Base-by-base conservation (phyloP, 2,888 invertebrate species). In the Acanthacorydalis orientalis region DNA sequence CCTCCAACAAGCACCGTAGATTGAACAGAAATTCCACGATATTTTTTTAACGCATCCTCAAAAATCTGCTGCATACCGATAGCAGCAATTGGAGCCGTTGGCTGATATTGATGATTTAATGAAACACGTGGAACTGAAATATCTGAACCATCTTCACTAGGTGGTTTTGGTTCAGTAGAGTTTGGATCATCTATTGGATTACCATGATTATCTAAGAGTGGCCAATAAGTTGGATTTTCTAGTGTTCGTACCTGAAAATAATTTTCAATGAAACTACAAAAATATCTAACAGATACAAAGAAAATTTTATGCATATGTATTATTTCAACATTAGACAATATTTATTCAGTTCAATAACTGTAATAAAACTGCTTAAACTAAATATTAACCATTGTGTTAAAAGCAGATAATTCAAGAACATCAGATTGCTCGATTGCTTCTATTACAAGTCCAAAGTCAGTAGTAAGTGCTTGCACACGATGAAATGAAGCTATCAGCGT, bases 401-500 rank as follows among this genome's bases (percentile, higher is more conserved):
- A 70, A 31, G 78, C 70, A 48, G 46, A 64, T 48, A 95, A 68
- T 67, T 95, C 91, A 54, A 97, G 70, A 63, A 82, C 79, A 51
- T 87, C 83, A 4, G 93, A 93, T 57, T 84, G 83, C 51, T 78
- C 74, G 50, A 97, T 83, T 3, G 92, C 86, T 61, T 85, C 82
- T 12, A 90, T 74, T 53, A 97, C 85, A 50, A 91, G 69, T 52
- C 77, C 72, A 52, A 92, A 72, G 64, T 96, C 90, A 33, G 80
- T 78, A 6, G 92, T 92, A 54, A 96, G 73, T 45, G 83, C 80
- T 56, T 89, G 77, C 52, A 98, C 86, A 57, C 97, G 80, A 68
- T 93, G 90, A 70, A 98, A 98, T 14, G 93, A 91, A 49, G 95
- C 93, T 53, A 98, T 92, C 53, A 97, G 70, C 51, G 87, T 83